A percentile compares a stretch with the other conserved stretches of the same genome.
Conservation (phyloP, 2,797 vertebrate species). For the Muscicapa comitata region DNA sequence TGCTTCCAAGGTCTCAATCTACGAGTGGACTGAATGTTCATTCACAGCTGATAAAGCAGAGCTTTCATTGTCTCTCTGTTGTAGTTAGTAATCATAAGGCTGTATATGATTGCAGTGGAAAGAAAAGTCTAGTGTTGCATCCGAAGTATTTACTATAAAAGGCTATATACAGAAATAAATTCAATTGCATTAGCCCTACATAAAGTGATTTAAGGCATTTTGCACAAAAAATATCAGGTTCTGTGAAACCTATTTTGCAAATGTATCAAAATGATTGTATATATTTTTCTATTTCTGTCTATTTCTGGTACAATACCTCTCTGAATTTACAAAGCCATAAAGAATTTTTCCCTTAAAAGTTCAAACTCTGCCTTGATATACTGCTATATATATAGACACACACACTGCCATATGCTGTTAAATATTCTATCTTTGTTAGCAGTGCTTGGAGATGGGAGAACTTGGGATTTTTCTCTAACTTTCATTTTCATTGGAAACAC, state of each 20-base stretch:
- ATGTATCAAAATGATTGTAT: not conserved
- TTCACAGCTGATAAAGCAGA: not conserved
- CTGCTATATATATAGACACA: not conserved
- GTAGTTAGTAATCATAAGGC: conserved; percentile 1
- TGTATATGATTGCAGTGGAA: not conserved
- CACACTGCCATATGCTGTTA: not conserved
- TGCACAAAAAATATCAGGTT: conserved; percentile 4
- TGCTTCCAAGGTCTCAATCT: not conserved
- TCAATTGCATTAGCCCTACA: conserved; percentile 31
- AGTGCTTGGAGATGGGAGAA: not conserved
- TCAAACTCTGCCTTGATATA: not conserved
- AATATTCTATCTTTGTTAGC: not conserved
- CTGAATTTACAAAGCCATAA: conserved; percentile 13
- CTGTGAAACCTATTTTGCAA: not conserved
- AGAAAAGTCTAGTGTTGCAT: conserved; percentile 32
- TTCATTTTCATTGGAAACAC: not conserved
- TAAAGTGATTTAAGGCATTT: conserved; percentile 60
- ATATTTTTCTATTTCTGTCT: not conserved
- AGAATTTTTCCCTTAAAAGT: not conserved
- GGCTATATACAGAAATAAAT: conserved; percentile 28
- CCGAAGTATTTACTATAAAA: conserved; percentile 29
- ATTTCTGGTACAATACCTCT: not conserved
- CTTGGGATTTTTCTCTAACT: not conserved
- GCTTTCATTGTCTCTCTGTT: not conserved
- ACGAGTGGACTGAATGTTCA: not conserved